Base-by-base conservation (phyloP, 2,113 vertebrate genomes). In the Hemibagrus wyckioides region DNA sequence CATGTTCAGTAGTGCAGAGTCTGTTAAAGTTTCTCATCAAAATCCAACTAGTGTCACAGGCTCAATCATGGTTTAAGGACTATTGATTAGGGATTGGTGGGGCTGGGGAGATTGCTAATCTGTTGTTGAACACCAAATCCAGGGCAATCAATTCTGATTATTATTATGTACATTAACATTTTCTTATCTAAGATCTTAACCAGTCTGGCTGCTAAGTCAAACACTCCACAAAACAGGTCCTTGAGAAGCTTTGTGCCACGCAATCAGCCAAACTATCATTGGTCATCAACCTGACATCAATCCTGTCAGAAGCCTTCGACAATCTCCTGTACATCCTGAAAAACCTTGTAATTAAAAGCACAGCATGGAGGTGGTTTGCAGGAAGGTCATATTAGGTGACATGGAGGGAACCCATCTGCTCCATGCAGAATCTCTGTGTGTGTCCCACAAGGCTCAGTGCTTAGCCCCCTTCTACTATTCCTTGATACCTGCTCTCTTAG, bases 271-370 rank as follows among this genome's bases (percentile, higher is more conserved):
- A 76, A 76, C 25, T 19, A 52, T 14, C 54, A 81, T 1, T 81
- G 54, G 9, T 59, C 56, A 41, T 81, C 33, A 59, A 41, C 21
- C 33, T 41, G n/a, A n/a, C n/a, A n/a, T n/a, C n/a, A n/a, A n/a
- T n/a, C 33, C 44, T 76, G 25, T 76, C 41, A 52, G 25, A 57
- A 39, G 79, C 10, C 54, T 81, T 59, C 23, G 59, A 80, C 30
- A 11, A 1, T 28, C 33, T 25, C 50, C 30, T 80, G 77, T 80
- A 52, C 19, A 39, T 36, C 52, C 50, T 80, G 1, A 41, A 13
- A 80, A 80, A 39, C 33, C 79, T 59, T 81, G 54, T 41, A 81
- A 81, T 81, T 59, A 81, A 36, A 41, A 0, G 52, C 50, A 39
- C 79, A 59, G 79, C 36, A 59, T 59, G 54, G 23, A 41, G 36